Conservation (phyloP, 1,140 invertebrate genomes). For the Chrysoperla carnea region DNA sequence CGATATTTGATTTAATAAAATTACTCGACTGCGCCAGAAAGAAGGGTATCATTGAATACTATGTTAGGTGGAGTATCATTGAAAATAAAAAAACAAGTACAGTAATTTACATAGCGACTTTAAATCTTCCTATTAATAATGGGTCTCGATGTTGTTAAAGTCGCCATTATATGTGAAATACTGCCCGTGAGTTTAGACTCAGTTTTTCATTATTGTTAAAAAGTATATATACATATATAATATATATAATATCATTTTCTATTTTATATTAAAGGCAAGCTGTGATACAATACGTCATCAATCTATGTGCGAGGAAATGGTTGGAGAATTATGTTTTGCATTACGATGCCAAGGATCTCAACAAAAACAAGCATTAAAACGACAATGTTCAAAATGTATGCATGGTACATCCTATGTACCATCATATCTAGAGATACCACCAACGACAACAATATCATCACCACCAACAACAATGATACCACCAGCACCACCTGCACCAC, state of each 20-base stretch:
- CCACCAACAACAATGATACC: no score
- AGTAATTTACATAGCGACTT: no score
- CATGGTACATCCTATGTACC: constrained; percentile 16
- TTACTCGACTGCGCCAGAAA: no score
- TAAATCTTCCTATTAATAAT: no score
- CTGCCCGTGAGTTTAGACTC: no score
- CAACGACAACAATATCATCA: constrained; percentile 7
- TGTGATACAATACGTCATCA: constrained; percentile 30
- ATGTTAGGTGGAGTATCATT: no score
- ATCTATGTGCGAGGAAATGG: constrained; percentile 67
- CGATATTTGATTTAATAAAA: no score
- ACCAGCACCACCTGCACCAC: no score
- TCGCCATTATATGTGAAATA: no score
- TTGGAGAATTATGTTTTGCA: constrained; percentile 61
- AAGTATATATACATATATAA: background rate
- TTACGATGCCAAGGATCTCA: constrained; percentile 50
- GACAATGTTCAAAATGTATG: constrained; percentile 43
- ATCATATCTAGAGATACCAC: constrained; percentile 15
- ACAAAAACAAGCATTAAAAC: constrained; percentile 37
- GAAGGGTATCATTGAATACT: no score
- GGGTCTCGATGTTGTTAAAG: no score
- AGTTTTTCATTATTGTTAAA: background rate
- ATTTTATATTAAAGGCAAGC: background rate
- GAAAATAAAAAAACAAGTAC: no score
- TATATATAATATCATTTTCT: background rate